Evolutionary conservation across 2,888 invertebrate species (phyloP).

Genomic region (Campopleginae sp.): DNA sequence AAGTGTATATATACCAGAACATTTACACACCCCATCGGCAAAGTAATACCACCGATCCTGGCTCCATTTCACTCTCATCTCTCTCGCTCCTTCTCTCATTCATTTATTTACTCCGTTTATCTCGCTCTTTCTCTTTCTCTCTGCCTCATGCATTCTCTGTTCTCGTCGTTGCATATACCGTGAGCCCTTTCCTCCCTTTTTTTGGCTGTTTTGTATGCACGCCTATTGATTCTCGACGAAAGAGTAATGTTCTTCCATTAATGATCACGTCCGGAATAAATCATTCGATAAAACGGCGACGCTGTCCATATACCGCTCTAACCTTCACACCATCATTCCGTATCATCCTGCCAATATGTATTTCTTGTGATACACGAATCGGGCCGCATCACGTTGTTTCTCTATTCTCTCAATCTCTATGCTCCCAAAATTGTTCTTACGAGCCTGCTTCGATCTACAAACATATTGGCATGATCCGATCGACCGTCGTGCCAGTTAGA

Average conservation of each 20-base stretch:
- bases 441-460: constrained; percentile 67
- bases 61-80: constrained; percentile 52
- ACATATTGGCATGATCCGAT: constrained; percentile 72
- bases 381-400: not conserved
- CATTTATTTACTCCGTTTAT: constrained; percentile 11
- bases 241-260: constrained; percentile 82
- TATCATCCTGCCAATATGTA: not conserved
- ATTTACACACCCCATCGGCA: constrained; percentile 56
- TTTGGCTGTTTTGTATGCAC: constrained; percentile 55
- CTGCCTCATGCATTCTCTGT: constrained; percentile 39
- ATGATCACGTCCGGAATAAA: constrained; percentile 82
- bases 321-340: constrained; percentile 14
- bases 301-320: constrained; percentile 68
- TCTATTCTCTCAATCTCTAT: constrained; percentile 44
- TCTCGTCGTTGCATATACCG: constrained; percentile 34
- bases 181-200: constrained; percentile 21
- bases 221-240: constrained; percentile 82
- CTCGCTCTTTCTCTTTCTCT: constrained; percentile 58
- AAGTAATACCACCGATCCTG: constrained; percentile 42
- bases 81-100: constrained; percentile 46
- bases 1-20: constrained; percentile 43
- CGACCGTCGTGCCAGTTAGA: not conserved
- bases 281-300: constrained; percentile 82
- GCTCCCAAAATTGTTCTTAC: constrained; percentile 70
- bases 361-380: constrained; percentile 15